These are phyloP conservation scores for Enoplosus armatus DNA, from an alignment of 2,797 vertebrate species.

Conservation along the genomic window DNA sequence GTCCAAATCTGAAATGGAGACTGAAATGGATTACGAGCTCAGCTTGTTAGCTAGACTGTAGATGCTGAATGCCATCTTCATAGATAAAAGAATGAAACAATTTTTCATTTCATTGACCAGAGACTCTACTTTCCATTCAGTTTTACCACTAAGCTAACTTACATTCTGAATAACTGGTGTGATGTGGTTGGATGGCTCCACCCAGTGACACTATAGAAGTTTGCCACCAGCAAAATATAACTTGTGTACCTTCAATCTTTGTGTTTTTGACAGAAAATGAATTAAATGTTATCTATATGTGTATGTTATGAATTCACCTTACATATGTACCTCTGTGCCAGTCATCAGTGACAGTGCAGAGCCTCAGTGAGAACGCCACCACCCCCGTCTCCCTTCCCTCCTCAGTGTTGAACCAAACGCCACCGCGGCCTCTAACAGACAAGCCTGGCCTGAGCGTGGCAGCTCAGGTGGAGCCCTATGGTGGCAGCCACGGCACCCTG, in stretches of 20 bases:
- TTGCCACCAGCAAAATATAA: not conserved
- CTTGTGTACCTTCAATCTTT: not conserved
- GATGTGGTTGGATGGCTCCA: not conserved
- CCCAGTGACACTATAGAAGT: not conserved
- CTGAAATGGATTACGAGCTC: not conserved
- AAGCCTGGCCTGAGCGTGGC: conserved; percentile 62
- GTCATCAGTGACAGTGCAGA: conserved; percentile 75
- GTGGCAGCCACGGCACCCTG: conserved; percentile 48
- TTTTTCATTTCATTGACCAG: too few relatives aligned
- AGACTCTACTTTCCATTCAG: too few relatives aligned
- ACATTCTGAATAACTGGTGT: too few relatives aligned
- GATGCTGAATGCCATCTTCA: too few relatives aligned
- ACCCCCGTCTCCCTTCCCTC: conserved; percentile 57
- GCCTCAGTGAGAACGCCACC: conserved; percentile 66
- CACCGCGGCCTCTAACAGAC: conserved; percentile 13
- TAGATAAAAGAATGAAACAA: not conserved
- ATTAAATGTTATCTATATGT: not conserved
- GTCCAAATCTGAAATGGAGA: not conserved
- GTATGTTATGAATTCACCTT: not conserved
- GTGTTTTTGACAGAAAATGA: not conserved
- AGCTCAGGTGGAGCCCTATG: conserved; percentile 71
- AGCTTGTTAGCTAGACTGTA: not conserved
- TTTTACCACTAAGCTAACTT: too few relatives aligned
- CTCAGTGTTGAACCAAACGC: not conserved
- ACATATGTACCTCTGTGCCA: conserved; percentile 37